These are phyloP conservation scores for Clarias macrocephalus DNA, from an alignment of 2,113 vertebrate genomes.

Conservation along the genomic window DNA sequence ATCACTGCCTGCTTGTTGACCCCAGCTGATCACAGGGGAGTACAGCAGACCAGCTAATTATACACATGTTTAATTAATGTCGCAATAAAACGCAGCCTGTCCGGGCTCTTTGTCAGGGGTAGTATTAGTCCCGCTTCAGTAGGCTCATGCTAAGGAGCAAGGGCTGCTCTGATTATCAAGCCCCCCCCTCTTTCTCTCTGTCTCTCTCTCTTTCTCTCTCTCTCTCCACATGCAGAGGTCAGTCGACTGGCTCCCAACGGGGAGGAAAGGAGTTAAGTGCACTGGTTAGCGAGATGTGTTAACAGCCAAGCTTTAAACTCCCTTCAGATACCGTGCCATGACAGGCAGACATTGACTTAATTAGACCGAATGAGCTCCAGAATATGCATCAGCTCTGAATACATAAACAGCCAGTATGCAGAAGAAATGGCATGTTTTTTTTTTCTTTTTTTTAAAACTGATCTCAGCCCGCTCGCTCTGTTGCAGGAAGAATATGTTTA, in stretches of 20 bases:
- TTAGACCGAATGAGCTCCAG: slow-evolving; percentile 70
- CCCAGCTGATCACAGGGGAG: slow-evolving; percentile 43
- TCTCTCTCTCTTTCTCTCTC: slow-evolving; percentile 31
- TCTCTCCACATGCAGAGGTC: slow-evolving; percentile 61
- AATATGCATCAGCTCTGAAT: slow-evolving; percentile 64
- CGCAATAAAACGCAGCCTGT: slow-evolving; percentile 68
- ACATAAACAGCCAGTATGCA: slow-evolving; percentile 40
- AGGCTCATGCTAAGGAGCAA: slow-evolving; percentile 60
- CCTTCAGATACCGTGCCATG: slow-evolving; percentile 66
- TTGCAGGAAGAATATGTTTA: slow-evolving; percentile 28
- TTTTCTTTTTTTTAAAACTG: slow-evolving; percentile 14
- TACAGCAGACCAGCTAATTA: slow-evolving; percentile 54
- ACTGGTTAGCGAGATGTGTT: slow-evolving; percentile 74
- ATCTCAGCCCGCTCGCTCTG: neutral
- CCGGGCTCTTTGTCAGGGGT: slow-evolving; percentile 51
- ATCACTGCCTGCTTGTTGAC: slow-evolving; percentile 45
- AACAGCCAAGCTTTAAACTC: slow-evolving; percentile 70
- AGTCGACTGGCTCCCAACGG: slow-evolving; percentile 67
- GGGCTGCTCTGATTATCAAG: slow-evolving; percentile 64
- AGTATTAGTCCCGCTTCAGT: slow-evolving; percentile 73
- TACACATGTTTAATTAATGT: slow-evolving; percentile 76
- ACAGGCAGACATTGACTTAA: slow-evolving; percentile 73
- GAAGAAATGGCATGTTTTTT: slow-evolving; percentile 39
- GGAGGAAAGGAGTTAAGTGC: slow-evolving; percentile 66
- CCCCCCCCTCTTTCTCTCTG: slow-evolving; percentile 44